Base-by-base conservation (phyloP, 2,113 vertebrate species). In the Apeltes quadracus region DNA sequence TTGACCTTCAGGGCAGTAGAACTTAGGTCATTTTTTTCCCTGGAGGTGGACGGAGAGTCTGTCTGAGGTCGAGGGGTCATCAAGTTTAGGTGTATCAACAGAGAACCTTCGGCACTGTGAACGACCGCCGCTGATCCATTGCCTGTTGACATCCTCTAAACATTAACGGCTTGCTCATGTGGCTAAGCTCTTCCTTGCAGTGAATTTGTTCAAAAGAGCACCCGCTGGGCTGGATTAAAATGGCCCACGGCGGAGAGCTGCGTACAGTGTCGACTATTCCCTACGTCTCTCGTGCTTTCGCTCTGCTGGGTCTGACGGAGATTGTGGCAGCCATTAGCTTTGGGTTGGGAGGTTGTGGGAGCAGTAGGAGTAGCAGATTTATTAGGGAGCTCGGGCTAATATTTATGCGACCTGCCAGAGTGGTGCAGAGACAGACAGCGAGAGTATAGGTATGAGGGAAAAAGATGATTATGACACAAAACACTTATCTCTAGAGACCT, bases 351-450 rank as follows among this genome's bases (percentile, higher is more conserved):
- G 75, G 67, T 64, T 76, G 39, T 57, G 71, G 65, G 76, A 73
- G 75, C 77, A 84, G 79, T 63, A 74, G 81, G 77, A 81, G 61
- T 9, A 79, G 83, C 84, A 90, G 89, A 91, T 92, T 92, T 92
- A 84, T 80, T 82, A 81, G 86, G 85, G 84, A 80, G 72, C 89
- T 94, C 78, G 84, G 79, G 93, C 81, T 90, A 90, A 91, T 91
- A 90, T 92, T 92, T 92, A 90, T 92, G 38, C 74, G 87, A 94
- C 89, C 92, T 88, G 87, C 75, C 48, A 57, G 48, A 63, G 88
- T 62, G 48, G 65, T 79, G 70, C 67, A 61, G 16, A 76, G 65
- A 78, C 62, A 56, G 53, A 78, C 65, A 82, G 72, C 29, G 61
- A 78, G 61, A 65, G 72, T 72, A 51, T 32, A 14, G 51, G 61